Conservation (phyloP, 92 coral and sea anemone genomes). For the Ricordea florida region DNA sequence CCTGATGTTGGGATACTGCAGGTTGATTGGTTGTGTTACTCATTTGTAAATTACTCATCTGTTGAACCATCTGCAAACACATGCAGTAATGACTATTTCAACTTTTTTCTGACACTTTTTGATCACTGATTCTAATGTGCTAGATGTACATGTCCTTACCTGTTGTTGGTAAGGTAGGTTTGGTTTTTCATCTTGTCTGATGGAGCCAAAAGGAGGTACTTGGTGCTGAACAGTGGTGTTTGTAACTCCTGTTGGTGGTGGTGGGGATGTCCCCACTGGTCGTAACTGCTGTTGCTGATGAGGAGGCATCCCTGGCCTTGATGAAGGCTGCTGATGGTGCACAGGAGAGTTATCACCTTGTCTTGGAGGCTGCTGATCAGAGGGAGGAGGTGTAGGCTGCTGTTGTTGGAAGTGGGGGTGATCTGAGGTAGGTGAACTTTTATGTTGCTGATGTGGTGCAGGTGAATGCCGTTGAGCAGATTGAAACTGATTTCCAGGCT, state of each 20-base stretch:
- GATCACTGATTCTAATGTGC: too few relatives aligned
- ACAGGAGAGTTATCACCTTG: not conserved
- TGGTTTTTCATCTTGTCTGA: too few relatives aligned
- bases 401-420: slow-evolving; percentile 23
- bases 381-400: slow-evolving; percentile 3
- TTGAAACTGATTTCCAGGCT: slow-evolving; percentile 34
- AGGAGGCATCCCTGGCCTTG: not conserved
- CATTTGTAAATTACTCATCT: slow-evolving; percentile 78
- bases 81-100: too few relatives aligned
- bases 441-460: slow-evolving; percentile 21
- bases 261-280: slow-evolving; percentile 17
- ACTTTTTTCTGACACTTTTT: too few relatives aligned
- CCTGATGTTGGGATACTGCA: slow-evolving; percentile 9
- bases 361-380: not conserved
- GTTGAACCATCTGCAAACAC: slow-evolving; percentile 59
- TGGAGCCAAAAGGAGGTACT: not conserved
- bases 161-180: too few relatives aligned
- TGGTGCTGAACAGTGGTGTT: too few relatives aligned
- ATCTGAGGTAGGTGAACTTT: not conserved
- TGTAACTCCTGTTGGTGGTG: slow-evolving; percentile 17
- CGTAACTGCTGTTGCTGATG: slow-evolving; percentile 2
- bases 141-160: too few relatives aligned
- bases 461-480: slow-evolving; percentile 36
- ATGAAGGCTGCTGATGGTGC: not conserved
- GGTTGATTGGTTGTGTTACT: slow-evolving; percentile 14